Percentiles rank a stretch among this genome's conserved stretches.
Evolutionary conservation across 2,888 invertebrate species (phyloP).

Genomic region (Drosophila limbata): DNA sequence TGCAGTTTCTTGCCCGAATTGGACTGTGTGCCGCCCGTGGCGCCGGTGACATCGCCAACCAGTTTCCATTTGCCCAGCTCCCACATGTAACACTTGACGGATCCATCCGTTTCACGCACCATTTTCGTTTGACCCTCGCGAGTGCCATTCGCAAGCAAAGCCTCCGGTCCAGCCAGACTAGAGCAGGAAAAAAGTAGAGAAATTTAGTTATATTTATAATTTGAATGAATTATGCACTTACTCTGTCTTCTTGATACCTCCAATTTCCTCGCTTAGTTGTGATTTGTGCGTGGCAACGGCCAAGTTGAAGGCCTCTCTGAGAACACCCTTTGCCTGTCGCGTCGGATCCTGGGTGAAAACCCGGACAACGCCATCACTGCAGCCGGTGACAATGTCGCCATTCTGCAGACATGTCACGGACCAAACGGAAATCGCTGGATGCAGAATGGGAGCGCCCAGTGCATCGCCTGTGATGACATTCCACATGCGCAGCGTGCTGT

Average conservation of each 20-base stretch:
- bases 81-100: conserved; percentile 93
- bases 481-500: conserved; percentile 94
- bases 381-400: conserved; percentile 95
- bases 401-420: conserved; percentile 91
- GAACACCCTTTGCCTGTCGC: conserved; percentile 89
- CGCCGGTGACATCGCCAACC: conserved; percentile 95
- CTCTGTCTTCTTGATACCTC: conserved; percentile 94
- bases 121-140: conserved; percentile 94
- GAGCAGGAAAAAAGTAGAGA: conserved; percentile 9
- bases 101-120: conserved; percentile 89
- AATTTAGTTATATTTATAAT: background rate
- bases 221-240: conserved; percentile 84
- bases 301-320: conserved; percentile 89
- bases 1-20: conserved; percentile 91
- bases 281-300: conserved; percentile 89
- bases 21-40: conserved; percentile 88
- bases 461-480: conserved; percentile 80
- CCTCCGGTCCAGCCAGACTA: conserved; percentile 93
- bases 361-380: conserved; percentile 94
- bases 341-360: conserved; percentile 92
- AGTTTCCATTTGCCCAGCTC: conserved; percentile 91
- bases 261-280: conserved; percentile 90
- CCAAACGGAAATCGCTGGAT: conserved; percentile 96
- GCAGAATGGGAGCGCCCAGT: conserved; percentile 83
- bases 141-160: conserved; percentile 90